These are phyloP conservation scores for Tichodroma muraria DNA, from an alignment of 2,113 vertebrate genomes.

Conservation along the genomic window DNA sequence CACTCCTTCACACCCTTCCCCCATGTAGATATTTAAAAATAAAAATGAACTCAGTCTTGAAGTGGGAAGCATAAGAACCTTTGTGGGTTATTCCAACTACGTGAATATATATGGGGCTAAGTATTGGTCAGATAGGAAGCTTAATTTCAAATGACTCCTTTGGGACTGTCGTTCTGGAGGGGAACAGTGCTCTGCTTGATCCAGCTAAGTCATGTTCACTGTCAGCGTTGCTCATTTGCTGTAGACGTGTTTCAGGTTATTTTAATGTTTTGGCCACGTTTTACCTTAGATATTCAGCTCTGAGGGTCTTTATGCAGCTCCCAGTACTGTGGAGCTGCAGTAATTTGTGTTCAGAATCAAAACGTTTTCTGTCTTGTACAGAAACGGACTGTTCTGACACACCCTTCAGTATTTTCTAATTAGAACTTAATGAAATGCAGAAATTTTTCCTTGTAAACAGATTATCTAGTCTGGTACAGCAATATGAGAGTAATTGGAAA, in stretches of 20 bases:
- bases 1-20: neutral
- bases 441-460: neutral
- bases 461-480: neutral
- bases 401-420: neutral
- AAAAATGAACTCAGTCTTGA: neutral
- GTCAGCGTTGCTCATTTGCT: neutral
- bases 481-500: neutral
- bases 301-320: neutral
- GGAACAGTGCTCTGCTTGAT: neutral
- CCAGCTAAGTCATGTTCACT: neutral
- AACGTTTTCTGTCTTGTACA: neutral
- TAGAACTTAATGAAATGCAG: neutral
- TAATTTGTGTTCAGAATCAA: neutral
- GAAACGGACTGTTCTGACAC: neutral
- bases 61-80: neutral
- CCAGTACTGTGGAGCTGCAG: neutral
- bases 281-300: neutral
- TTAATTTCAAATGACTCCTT: neutral
- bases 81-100: neutral
- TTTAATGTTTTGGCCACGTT: neutral
- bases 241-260: neutral
- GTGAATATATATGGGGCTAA: neutral
- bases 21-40: neutral
- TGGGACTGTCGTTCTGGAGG: neutral
- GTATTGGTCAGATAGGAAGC: neutral